Base-by-base conservation (phyloP, 2,888 invertebrate species). In the Lathronympha strigana region DNA sequence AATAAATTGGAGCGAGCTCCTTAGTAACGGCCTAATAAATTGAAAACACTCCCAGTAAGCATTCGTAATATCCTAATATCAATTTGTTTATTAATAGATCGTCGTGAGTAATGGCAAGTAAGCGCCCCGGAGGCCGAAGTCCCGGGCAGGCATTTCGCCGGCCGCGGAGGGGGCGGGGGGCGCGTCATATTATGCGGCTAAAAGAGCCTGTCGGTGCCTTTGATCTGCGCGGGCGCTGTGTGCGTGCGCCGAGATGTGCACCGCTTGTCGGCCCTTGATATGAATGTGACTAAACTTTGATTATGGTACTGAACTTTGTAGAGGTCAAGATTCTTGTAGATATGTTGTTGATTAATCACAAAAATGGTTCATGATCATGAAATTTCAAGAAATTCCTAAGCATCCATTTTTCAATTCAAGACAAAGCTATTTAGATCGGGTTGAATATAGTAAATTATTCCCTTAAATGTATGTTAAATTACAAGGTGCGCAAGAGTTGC, bases 131-230 rank as follows among this genome's bases (percentile, higher is more conserved):
- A 85, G 86, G 84, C 84, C 77, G 78, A 45, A 57, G 60, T 43
- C 76, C 80, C 80, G 71, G 69, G 73, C 78, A 84, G 84, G 86
- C 82, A 86, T 86, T 86, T 87, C 80, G 87, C 87, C 82, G 87
- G 86, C 81, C 81, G 83, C 78, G 78, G 84, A 82, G 78, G 82
- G 76, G 85, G 85, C 81, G 82, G 86, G 84, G 86, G 84, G 83
- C 87, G 87, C 90, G 90, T 92, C 91, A 91, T 90, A 92, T 92
- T 92, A 92, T 89, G 90, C 90, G 86, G 91, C 90, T 91, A 91
- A 91, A 92, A 89, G 90, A 92, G 90, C 84, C 87, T 91, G 90
- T 90, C 91, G 91, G 92, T 89, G 86, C 91, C 92, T 92, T 92
- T 92, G 92, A 92, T 88, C 87, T 82, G 83, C 76, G 80, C 80